A percentile compares a stretch with the other conserved stretches of the same genome.
These are phyloP conservation scores for Herpailurus yagouaroundi DNA, from an alignment of 2,113 vertebrate genomes.

Conservation along the genomic window DNA sequence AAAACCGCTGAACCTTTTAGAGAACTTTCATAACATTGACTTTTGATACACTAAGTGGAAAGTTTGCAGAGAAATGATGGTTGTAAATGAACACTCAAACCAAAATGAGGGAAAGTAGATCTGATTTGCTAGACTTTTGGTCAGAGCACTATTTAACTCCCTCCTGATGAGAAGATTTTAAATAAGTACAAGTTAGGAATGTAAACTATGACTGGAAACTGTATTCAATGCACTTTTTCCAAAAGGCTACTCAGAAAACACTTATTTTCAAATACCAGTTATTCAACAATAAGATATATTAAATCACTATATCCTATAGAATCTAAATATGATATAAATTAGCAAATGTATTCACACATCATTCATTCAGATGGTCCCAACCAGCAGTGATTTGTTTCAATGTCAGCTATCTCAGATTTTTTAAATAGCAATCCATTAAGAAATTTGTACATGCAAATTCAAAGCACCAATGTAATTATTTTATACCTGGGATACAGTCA, in stretches of 20 bases:
- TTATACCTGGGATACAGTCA: not conserved
- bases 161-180: not conserved
- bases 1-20: conserved; percentile 88
- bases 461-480: not conserved
- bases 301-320: not conserved
- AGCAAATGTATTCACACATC: conserved; percentile 17
- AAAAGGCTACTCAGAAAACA: conserved; percentile 41
- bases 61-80: conserved; percentile 57
- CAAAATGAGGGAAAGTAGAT: conserved; percentile 2
- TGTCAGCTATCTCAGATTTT: conserved; percentile 32
- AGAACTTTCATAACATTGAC: conserved; percentile 79
- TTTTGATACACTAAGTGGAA: conserved; percentile 49
- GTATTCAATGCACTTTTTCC: not conserved
- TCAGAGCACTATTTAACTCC: not conserved
- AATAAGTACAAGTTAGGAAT: not conserved
- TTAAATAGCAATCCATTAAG: conserved; percentile 39
- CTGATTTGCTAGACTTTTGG: not conserved
- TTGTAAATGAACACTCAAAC: conserved; percentile 59
- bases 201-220: not conserved
- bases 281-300: not conserved
- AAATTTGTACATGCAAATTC: not conserved
- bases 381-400: conserved; percentile 33
- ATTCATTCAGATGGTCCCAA: conserved; percentile 12
- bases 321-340: conserved; percentile 30
- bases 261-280: conserved; percentile 48